Evolutionary conservation across 2,113 vertebrate species (phyloP).

Genomic region (Illadopsis cleaveri): DNA sequence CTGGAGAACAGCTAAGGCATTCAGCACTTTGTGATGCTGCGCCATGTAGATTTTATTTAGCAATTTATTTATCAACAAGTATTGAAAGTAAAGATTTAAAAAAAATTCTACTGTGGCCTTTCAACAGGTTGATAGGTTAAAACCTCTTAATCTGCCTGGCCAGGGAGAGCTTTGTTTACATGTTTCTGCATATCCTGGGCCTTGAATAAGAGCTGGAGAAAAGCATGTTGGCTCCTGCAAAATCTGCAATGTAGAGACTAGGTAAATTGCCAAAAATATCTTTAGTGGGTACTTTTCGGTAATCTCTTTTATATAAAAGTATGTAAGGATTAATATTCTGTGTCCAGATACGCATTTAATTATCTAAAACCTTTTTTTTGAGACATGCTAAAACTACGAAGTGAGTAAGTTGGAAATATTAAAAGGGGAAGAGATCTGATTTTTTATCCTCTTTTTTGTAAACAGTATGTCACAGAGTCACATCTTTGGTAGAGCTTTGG

Average conservation of each 20-base stretch:
- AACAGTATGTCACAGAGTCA: not conserved
- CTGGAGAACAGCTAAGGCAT: not conserved
- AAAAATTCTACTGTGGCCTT: not conserved
- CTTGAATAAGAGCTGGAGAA: not conserved
- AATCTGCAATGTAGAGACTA: not conserved
- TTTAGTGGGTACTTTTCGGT: not conserved
- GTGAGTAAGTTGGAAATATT: not conserved
- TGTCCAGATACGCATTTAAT: not conserved
- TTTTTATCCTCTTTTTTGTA: not conserved
- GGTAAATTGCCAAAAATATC: not conserved
- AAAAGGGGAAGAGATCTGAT: not conserved
- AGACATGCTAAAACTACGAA: not conserved
- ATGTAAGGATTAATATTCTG: not conserved
- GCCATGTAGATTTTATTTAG: not conserved
- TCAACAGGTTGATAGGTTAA: not conserved
- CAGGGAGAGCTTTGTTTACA: not conserved
- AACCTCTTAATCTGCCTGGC: not conserved
- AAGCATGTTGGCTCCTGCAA: not conserved
- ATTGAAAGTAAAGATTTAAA: not conserved
- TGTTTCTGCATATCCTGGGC: not conserved
- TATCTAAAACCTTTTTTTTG: not conserved
- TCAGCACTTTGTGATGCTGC: not conserved
- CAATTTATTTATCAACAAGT: not conserved
- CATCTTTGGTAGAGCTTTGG: not conserved
- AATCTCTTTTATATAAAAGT: not conserved